These are phyloP conservation scores for Heterodera filipjevi DNA, from an alignment of 2,888 invertebrate genomes.

Conservation along the genomic window DNA sequence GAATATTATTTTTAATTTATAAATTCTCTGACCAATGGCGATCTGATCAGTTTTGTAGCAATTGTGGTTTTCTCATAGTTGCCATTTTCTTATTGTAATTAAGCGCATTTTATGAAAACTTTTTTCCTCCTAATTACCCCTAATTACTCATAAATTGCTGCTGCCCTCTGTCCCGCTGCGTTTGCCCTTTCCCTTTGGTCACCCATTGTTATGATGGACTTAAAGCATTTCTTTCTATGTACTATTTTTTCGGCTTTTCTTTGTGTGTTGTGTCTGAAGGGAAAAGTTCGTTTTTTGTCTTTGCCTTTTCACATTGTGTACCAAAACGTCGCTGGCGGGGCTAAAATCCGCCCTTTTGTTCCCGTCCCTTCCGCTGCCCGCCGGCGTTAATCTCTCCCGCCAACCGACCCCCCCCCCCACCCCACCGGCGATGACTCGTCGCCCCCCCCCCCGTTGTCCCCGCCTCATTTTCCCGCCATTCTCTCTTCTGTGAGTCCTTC, in stretches of 20 bases:
- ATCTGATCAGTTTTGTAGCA: too few species aligned
- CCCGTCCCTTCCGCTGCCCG: background rate
- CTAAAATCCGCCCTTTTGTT: background rate
- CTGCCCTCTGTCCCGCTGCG: too few species aligned
- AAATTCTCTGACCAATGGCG: too few species aligned
- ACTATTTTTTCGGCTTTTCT: background rate
- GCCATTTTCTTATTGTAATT: too few species aligned
- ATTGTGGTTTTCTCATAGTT: too few species aligned
- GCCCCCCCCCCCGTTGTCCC: slow-evolving; percentile 6
- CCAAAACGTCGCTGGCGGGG: background rate
- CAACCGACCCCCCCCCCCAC: background rate
- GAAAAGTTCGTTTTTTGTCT: background rate
- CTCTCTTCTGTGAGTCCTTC: background rate
- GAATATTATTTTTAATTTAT: too few species aligned
- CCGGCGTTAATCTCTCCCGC: slow-evolving; percentile 10
- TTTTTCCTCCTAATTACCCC: too few species aligned
- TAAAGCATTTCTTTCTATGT: background rate
- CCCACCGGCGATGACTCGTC: background rate
- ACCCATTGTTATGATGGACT: background rate
- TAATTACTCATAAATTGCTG: too few species aligned
- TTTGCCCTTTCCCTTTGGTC: background rate
- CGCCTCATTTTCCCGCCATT: background rate
- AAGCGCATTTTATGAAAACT: too few species aligned
- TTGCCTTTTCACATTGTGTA: background rate
- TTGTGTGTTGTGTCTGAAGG: background rate